Conservation (phyloP, 2,113 vertebrate genomes). For the Gallinago undulata region DNA sequence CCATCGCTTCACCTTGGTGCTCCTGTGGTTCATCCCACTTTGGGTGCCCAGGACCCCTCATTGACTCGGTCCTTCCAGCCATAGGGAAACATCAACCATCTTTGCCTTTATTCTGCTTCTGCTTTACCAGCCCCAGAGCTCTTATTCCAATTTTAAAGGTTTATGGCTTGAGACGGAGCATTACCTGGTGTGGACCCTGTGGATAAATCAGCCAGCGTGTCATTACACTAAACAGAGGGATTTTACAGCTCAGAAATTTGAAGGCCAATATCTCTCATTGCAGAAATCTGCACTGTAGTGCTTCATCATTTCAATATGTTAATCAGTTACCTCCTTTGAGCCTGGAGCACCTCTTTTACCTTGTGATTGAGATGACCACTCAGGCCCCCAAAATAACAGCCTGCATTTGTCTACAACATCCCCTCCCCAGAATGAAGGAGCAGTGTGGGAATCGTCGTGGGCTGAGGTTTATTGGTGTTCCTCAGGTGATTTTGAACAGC, state of each 20-base stretch:
- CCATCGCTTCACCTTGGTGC: background rate
- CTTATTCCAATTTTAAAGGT: background rate
- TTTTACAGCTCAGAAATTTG: background rate
- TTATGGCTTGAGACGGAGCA: background rate
- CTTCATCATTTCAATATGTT: background rate
- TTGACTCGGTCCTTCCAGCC: background rate
- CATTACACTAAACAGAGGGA: background rate
- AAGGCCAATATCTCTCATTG: background rate
- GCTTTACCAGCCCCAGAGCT: background rate
- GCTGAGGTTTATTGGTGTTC: background rate
- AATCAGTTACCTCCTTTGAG: background rate
- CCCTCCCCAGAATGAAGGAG: background rate
- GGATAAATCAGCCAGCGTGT: background rate
- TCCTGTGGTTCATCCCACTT: background rate
- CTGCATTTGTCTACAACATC: background rate
- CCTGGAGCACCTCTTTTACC: background rate
- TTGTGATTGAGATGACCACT: background rate
- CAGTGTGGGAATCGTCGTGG: accelerated
- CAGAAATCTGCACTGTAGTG: accelerated
- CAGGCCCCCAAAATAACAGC: background rate
- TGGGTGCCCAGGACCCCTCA: background rate
- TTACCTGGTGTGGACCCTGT: background rate
- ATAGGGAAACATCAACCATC: accelerated
- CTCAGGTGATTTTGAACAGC: background rate
- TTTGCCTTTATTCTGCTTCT: background rate